phyloP scores from a whole-genome alignment of 35 echinoderm and acorn worm species.

The Anneissia japonica region DNA sequence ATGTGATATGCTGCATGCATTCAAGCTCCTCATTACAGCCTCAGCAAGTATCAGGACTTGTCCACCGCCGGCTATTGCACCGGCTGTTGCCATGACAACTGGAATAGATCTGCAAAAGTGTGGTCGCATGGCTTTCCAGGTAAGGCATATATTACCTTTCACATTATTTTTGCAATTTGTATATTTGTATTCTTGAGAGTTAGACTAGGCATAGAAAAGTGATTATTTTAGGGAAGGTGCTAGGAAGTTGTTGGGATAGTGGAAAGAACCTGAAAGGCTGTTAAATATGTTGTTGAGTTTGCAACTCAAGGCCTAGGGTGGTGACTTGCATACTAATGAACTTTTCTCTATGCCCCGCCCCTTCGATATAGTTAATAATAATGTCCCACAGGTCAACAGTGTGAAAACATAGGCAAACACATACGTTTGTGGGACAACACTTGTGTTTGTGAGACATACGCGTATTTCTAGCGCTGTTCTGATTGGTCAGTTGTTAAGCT shows the following conservation, averaged over 20 bases:
- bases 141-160: slow-evolving; percentile 6
- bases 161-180: background rate
- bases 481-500: too few species aligned
- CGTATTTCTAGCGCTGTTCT: too few species aligned
- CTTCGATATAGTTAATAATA: too few species aligned
- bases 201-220: too few species aligned
- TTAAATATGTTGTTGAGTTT: background rate
- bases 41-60: slow-evolving; percentile 67
- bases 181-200: background rate
- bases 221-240: too few species aligned
- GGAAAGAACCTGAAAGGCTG: background rate
- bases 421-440: too few species aligned
- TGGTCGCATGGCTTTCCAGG: slow-evolving; percentile 84
- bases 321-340: too few species aligned
- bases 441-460: too few species aligned
- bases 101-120: slow-evolving; percentile 81
- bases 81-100: slow-evolving; percentile 83
- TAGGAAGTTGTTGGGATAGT: background rate
- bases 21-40: slow-evolving; percentile 56
- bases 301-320: too few species aligned
- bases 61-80: slow-evolving; percentile 93
- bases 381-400: too few species aligned
- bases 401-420: too few species aligned
- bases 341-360: too few species aligned
- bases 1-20: slow-evolving; percentile 74